Evolutionary conservation across 2,113 vertebrate genomes (phyloP).

Genomic region (Apodemus sylvaticus): DNA sequence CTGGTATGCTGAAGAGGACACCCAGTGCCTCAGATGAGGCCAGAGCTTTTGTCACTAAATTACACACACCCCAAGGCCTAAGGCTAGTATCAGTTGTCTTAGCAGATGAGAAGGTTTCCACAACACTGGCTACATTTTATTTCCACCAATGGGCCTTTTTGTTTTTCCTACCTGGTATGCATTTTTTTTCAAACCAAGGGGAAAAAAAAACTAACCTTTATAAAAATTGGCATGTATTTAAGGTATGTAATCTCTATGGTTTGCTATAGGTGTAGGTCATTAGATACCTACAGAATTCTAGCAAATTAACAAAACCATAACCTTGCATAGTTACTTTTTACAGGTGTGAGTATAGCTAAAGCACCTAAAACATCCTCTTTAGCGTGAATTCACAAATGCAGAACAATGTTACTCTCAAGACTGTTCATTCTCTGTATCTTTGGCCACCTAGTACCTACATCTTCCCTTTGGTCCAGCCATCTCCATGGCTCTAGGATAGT

Average conservation of each 20-base stretch:
- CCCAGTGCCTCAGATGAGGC: not conserved
- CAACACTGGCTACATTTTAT: not conserved
- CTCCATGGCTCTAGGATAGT: not conserved
- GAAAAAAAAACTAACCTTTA: not conserved
- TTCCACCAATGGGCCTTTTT: not conserved
- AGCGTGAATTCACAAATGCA: not conserved
- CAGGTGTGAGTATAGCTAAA: not conserved
- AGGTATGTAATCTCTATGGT: not conserved
- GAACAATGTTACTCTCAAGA: not conserved
- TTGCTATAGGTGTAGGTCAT: not conserved
- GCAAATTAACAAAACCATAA: not conserved
- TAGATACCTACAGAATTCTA: not conserved
- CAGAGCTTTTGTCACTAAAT: not conserved
- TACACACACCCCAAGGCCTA: too few relatives aligned
- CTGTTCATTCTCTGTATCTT: not conserved
- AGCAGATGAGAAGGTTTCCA: not conserved
- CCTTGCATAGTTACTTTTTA: not conserved
- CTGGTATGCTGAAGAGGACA: not conserved
- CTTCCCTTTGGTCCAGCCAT: not conserved
- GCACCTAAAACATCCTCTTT: not conserved
- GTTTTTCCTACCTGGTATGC: not conserved
- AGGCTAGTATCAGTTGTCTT: not conserved
- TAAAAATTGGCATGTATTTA: not conserved
- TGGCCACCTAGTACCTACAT: not conserved
- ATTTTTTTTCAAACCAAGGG: not conserved